Evolutionary conservation across 2,888 invertebrate genomes (phyloP), one percentile per base, ranked within the genome.

Genomic region (Heteromyza rotundicornis): DNA sequence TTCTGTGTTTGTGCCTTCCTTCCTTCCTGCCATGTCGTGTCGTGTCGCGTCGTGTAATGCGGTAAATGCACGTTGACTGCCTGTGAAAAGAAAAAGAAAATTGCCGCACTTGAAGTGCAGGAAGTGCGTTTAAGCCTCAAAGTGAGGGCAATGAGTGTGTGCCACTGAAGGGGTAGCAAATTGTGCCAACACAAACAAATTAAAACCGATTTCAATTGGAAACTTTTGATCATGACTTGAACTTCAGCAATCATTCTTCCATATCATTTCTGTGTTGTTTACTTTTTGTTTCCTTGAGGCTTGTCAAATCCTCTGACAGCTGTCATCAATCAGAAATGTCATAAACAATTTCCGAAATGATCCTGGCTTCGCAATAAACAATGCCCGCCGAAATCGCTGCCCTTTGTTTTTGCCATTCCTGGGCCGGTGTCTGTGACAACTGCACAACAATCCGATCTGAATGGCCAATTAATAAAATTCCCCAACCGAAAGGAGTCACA

Each of bases 261-360:
- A 10, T 40, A 27, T 40, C 14, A 10, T 47, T 3, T 19, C 8
- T 20, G 47, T 3, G 3, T 47, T 47, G 47, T 47, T 47, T 17
- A 19, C n/a, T 7, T 12, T 40, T 40, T n/a, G 40, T n/a, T n/a
- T 40, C n/a, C 7, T 17, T 5, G 14, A 3, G 7, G 47, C 47
- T 19, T 47, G 47, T 47, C 47, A 47, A 47, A 47, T 12, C 5
- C 14, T 17, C 19, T 47, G 47, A 47, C 47, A 47, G 47, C 47
- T 47, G 47, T 20, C 47, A 47, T 47, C 19, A 47, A 47, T 47
- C 5, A 47, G 47, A 47, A 47, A 47, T 47, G 47, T 47, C 47
- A 47, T 19, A 47, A 47, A 47, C 47, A 47, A 47, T 47, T 47
- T 47, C 47, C 17, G 47, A 47, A 47, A 47, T 47, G 47, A 47